Evolutionary conservation across 2,888 invertebrate genomes (phyloP).

Genomic region (Gari tellinella): DNA sequence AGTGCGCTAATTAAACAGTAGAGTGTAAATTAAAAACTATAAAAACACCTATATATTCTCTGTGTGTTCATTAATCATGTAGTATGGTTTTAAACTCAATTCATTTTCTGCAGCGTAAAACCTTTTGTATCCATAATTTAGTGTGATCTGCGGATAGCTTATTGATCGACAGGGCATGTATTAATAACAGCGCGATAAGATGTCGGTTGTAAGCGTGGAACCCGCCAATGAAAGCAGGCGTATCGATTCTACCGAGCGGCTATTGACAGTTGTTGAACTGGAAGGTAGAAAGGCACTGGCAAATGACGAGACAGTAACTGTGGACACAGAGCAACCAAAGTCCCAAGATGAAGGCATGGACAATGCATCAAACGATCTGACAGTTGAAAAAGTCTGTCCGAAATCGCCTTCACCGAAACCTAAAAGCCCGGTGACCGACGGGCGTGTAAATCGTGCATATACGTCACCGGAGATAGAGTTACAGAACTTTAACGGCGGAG

Average conservation of each 20-base stretch:
- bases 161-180: too few species aligned
- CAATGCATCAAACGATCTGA: conserved; percentile 40
- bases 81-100: too few species aligned
- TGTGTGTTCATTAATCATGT: too few species aligned
- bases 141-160: too few species aligned
- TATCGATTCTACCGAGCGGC: conserved; percentile 80
- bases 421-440: conserved; percentile 63
- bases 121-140: too few species aligned
- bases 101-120: too few species aligned
- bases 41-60: too few species aligned
- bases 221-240: conserved; percentile 78
- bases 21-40: too few species aligned
- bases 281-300: conserved; percentile 32
- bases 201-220: conserved; percentile 79
- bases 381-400: conserved; percentile 43
- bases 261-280: conserved; percentile 46
- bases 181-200: conserved; percentile 20
- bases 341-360: conserved; percentile 48
- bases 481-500: conserved; percentile 67
- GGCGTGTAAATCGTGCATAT: conserved; percentile 79
- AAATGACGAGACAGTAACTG: conserved; percentile 31
- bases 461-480: conserved; percentile 81
- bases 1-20: too few species aligned
- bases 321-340: conserved; percentile 25
- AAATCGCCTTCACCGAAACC: conserved; percentile 40